These are phyloP conservation scores for Spea bombifrons DNA, from an alignment of 2,113 vertebrate species.

Conservation along the genomic window DNA sequence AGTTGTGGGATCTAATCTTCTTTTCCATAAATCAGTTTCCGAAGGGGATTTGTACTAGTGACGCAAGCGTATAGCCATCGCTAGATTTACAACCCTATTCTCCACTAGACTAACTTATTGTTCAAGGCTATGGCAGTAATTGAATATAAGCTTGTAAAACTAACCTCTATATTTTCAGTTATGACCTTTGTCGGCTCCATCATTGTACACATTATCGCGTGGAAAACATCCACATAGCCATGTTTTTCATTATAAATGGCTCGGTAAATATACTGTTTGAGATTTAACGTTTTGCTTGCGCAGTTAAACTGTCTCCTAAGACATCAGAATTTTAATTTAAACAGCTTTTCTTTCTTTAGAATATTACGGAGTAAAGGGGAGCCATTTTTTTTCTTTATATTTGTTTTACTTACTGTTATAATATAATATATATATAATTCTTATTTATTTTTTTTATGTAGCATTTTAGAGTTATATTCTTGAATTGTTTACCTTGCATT, in stretches of 20 bases:
- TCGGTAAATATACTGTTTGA: constrained; percentile 42
- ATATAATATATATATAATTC: too few relatives aligned
- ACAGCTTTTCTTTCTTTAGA: background rate
- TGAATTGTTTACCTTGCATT: too few relatives aligned
- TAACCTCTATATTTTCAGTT: constrained; percentile 50
- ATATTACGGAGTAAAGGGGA: too few relatives aligned
- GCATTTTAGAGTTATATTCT: too few relatives aligned
- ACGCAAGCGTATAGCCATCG: constrained; percentile 48
- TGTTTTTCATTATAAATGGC: constrained; percentile 52
- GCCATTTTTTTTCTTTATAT: too few relatives aligned
- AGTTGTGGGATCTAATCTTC: constrained; percentile 48
- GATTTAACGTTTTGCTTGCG: constrained; percentile 38
- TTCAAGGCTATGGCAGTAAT: constrained; percentile 60
- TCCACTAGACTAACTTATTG: constrained; percentile 55
- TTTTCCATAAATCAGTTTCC: constrained; percentile 51
- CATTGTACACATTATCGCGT: constrained; percentile 54
- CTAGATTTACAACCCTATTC: constrained; percentile 57
- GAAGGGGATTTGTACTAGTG: constrained; percentile 53
- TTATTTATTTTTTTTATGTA: too few relatives aligned
- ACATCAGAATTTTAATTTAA: constrained; percentile 11
- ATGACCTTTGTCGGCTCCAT: constrained; percentile 56
- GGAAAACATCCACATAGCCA: constrained; percentile 54
- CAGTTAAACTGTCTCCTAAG: constrained; percentile 16
- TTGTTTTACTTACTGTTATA: too few relatives aligned
- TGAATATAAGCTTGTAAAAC: constrained; percentile 56